Conservation (phyloP, 2,888 invertebrate species). For the Orchestes rusci region DNA sequence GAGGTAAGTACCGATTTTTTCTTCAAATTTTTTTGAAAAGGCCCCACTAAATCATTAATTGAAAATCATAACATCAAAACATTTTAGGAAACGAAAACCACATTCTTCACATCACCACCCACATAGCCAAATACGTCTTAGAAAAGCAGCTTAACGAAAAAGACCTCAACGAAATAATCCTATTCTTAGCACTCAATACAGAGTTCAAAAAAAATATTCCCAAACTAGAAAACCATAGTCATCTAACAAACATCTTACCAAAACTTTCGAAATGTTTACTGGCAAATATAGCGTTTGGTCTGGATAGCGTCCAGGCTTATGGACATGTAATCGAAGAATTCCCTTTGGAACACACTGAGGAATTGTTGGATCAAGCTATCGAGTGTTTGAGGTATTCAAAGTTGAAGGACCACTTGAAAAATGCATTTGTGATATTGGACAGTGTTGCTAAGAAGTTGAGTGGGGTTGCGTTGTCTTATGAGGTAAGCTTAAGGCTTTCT, state of each 20-base stretch:
- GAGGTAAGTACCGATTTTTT: conserved; percentile 32
- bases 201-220: conserved; percentile 29
- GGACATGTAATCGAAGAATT: conserved; percentile 29
- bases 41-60: not conserved
- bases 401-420: conserved; percentile 27
- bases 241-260: conserved; percentile 36
- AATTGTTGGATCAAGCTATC: conserved; percentile 34
- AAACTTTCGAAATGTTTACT: conserved; percentile 37
- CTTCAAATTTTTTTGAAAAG: not conserved
- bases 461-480: conserved; percentile 12
- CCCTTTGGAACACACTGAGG: conserved; percentile 27
- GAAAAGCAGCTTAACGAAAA: conserved; percentile 22
- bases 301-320: conserved; percentile 30
- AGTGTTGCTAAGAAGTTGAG: conserved; percentile 23
- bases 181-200: conserved; percentile 38
- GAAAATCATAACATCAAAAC: not conserved
- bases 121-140: conserved; percentile 23
- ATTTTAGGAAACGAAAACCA: conserved; percentile 36
- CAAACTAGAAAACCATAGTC: conserved; percentile 33
- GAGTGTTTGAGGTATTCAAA: conserved; percentile 32
- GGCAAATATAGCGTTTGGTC: conserved; percentile 30
- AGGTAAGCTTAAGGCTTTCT: conserved; percentile 19
- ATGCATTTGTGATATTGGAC: conserved; percentile 27
- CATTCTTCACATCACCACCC: conserved; percentile 27
- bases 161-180: conserved; percentile 31